Evolutionary conservation across 2,797 vertebrate genomes (phyloP), one percentile per base, ranked within the genome.

Genomic region (Acanthornis magna): DNA sequence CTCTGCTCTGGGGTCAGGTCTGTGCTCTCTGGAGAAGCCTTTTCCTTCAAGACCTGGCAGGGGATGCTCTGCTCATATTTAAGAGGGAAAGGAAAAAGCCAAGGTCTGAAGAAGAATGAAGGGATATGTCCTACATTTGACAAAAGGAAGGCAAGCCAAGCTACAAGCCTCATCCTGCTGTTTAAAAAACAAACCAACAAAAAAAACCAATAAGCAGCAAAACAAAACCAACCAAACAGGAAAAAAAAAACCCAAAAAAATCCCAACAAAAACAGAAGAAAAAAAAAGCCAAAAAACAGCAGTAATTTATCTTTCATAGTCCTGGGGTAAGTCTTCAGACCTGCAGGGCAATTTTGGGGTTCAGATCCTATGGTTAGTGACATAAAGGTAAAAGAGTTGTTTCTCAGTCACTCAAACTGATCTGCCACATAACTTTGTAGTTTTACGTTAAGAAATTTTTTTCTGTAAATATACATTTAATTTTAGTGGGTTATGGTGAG

Each of bases 1-100:
- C 72, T 96, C 75, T 92, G 78, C 85, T 77, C 50, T 67, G 32
- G 13, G 57, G 75, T 95, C 91, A 91, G 67, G 9, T 92, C 21
- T 80, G 45, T 3, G 8, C 32, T 94, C 75, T 91, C 89, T 68
- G 57, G 89, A 91, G 89, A 83, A 94, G 34, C 57, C 30, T 93
- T 85, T 91, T 68, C 75, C 57, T 92, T 91, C 68, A 74, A 74
- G 68, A 30, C 34, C 45, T 91, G 72, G 89, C 82, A 77, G 68
- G 73, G 57, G 51, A 85, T 94, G 87, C 75, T 89, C 65, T 94
- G 34, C 57, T 88, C 38, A 34, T 93, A 47, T 61, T 53, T 85
- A 80, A 91, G 57, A 95, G 42, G 60, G 23, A 76, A 89, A 91
- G 36, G 29, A 92, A 89, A 70, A 93, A 83, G 22, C 11, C 1